Evolutionary conservation across 2,888 invertebrate species (phyloP).

Genomic region (Diachrysia chrysitis): DNA sequence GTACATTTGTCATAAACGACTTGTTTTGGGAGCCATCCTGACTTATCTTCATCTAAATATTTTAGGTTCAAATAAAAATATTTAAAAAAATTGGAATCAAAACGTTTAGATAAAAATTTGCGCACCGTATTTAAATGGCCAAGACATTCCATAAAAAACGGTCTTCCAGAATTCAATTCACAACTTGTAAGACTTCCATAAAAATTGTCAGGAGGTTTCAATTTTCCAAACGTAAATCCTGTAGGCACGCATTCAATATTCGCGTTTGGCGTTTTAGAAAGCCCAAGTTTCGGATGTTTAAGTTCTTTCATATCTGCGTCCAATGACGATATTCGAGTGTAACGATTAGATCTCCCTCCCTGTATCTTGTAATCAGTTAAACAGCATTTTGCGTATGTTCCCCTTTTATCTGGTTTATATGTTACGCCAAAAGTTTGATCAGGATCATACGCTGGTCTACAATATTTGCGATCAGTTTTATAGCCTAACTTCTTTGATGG

Average conservation of each 20-base stretch:
- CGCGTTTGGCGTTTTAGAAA: conserved; percentile 73
- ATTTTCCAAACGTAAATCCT: conserved; percentile 78
- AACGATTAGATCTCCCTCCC: conserved; percentile 64
- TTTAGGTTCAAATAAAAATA: conserved; percentile 61
- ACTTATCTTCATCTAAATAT: conserved; percentile 67
- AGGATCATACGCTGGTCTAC: conserved; percentile 71
- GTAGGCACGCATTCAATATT: conserved; percentile 77
- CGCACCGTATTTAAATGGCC: conserved; percentile 71
- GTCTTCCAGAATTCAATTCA: conserved; percentile 64
- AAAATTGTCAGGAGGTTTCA: conserved; percentile 69
- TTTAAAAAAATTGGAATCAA: conserved; percentile 55
- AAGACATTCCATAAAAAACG: conserved; percentile 75
- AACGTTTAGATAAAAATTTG: conserved; percentile 61
- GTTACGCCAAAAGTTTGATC: conserved; percentile 71
- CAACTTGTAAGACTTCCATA: conserved; percentile 69
- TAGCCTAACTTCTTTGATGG: conserved; percentile 47
- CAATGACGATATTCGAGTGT: conserved; percentile 61
- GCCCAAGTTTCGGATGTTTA: conserved; percentile 66
- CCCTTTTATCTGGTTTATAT: conserved; percentile 71
- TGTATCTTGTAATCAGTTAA: conserved; percentile 61
- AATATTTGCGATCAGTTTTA: conserved; percentile 64
- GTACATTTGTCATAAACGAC: conserved; percentile 74
- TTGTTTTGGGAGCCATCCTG: conserved; percentile 77
- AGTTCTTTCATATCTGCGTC: conserved; percentile 70
- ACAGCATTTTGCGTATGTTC: conserved; percentile 68